These are phyloP conservation scores for Acromyrmex heyeri DNA, from an alignment of 1,140 invertebrate species.

Conservation along the genomic window DNA sequence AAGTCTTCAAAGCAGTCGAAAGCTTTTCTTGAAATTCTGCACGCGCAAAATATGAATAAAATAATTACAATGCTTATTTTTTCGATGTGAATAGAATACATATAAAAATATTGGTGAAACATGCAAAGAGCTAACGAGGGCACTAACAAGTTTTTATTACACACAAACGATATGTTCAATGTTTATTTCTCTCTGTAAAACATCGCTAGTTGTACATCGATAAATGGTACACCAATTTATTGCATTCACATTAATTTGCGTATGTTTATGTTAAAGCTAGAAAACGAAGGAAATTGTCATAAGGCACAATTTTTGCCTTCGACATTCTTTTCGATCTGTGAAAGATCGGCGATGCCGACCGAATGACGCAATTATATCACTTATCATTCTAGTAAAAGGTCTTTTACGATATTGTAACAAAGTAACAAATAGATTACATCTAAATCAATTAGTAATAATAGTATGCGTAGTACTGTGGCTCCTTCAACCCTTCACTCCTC, in stretches of 20 bases:
- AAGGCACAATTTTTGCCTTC: background rate
- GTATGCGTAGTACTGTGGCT: constrained; percentile 53
- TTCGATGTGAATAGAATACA: background rate
- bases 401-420: constrained; percentile 71
- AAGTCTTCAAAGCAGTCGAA: background rate
- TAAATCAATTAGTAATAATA: constrained; percentile 80
- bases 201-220: constrained; percentile 25
- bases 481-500: constrained; percentile 76
- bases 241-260: constrained; percentile 30
- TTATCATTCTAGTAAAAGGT: constrained; percentile 54
- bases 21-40: background rate
- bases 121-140: background rate
- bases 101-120: background rate
- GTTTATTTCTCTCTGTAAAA: constrained; percentile 51
- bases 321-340: constrained; percentile 31
- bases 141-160: background rate
- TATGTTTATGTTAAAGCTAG: background rate
- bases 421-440: constrained; percentile 82
- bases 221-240: constrained; percentile 52
- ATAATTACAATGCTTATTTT: background rate
- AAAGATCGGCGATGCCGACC: background rate
- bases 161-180: background rate
- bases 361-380: constrained; percentile 38
- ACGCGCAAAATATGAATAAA: background rate
- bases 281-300: background rate